Conservation (phyloP, 2,888 invertebrate genomes). For the Drosophila percnosoma region DNA sequence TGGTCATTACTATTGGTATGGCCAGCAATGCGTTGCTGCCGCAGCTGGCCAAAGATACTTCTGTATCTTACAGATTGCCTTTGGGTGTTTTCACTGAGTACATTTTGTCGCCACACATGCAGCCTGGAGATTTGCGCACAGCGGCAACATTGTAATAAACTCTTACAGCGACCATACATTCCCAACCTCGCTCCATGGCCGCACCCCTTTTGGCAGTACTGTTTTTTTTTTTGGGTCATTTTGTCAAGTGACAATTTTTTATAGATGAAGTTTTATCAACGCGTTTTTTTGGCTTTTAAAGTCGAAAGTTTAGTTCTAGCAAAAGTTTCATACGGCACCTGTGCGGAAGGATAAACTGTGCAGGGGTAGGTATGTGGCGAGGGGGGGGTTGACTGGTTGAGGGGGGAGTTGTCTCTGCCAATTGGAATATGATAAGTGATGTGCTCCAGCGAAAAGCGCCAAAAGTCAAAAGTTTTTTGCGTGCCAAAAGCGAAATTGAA, state of each 20-base stretch:
- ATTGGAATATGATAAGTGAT: conserved; percentile 73
- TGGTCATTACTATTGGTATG: conserved; percentile 75
- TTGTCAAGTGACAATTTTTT: conserved; percentile 50
- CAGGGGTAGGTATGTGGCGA: rapidly evolving
- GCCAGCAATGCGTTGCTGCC: conserved; percentile 55
- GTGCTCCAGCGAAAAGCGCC: conserved; percentile 33
- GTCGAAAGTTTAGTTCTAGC: conserved; percentile 41
- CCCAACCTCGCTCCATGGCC: not conserved
- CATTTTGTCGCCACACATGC: conserved; percentile 51
- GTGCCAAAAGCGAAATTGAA: conserved; percentile 77
- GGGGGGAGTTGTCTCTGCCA: conserved; percentile 18
- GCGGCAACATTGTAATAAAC: conserved; percentile 51
- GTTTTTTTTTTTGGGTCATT: conserved; percentile 21
- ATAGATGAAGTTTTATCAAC: conserved; percentile 30
- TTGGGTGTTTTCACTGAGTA: conserved; percentile 67
- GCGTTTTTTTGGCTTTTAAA: conserved; percentile 43
- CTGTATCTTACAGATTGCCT: conserved; percentile 65
- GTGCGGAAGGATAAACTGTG: not conserved
- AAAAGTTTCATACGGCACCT: conserved; percentile 35
- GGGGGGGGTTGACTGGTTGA: not conserved
- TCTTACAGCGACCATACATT: conserved; percentile 6
- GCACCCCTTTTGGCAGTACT: not conserved
- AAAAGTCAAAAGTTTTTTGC: conserved; percentile 35
- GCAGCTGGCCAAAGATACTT: conserved; percentile 63
- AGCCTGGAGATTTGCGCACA: conserved; percentile 43